Evolutionary conservation across 1,140 invertebrate species (phyloP).

Genomic region (Nephotettix cincticeps): DNA sequence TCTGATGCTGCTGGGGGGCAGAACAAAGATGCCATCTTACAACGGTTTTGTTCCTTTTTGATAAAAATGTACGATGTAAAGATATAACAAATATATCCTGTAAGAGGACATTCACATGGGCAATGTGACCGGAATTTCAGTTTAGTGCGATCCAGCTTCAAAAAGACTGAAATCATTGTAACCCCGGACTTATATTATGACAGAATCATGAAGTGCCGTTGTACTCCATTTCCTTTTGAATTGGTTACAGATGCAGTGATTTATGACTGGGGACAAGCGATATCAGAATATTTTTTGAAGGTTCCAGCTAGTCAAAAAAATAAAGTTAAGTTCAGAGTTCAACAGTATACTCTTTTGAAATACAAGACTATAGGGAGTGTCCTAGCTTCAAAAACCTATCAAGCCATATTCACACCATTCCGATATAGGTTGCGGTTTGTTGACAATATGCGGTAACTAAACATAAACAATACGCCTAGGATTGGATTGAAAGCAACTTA

Average conservation of each 20-base stretch:
- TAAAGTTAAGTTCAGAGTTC: slow-evolving; percentile 5
- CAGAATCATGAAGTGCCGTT: neutral
- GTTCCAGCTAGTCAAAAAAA: neutral
- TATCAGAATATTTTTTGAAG: neutral
- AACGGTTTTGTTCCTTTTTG: slow-evolving; percentile 23
- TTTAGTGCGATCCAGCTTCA: slow-evolving; percentile 26
- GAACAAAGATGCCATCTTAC: slow-evolving; percentile 1
- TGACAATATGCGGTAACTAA: too few relatives aligned
- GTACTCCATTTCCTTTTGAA: neutral
- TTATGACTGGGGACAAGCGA: slow-evolving; percentile 7
- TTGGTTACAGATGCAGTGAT: neutral
- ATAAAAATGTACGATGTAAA: slow-evolving; percentile 13
- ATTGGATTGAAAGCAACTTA: slow-evolving; percentile 12
- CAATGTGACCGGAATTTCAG: slow-evolving; percentile 37
- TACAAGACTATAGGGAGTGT: neutral
- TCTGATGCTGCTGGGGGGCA: slow-evolving; percentile 15
- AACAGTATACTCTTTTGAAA: neutral
- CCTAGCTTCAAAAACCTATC: slow-evolving; percentile 1
- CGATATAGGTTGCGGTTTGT: too few relatives aligned
- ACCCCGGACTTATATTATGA: neutral
- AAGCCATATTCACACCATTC: neutral
- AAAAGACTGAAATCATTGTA: slow-evolving; percentile 22
- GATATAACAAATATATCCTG: slow-evolving; percentile 33
- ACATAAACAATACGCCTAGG: neutral
- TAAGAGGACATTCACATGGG: slow-evolving; percentile 32